phyloP scores from a whole-genome alignment of 2,113 vertebrate species.

The Brachyistius frenatus region DNA sequence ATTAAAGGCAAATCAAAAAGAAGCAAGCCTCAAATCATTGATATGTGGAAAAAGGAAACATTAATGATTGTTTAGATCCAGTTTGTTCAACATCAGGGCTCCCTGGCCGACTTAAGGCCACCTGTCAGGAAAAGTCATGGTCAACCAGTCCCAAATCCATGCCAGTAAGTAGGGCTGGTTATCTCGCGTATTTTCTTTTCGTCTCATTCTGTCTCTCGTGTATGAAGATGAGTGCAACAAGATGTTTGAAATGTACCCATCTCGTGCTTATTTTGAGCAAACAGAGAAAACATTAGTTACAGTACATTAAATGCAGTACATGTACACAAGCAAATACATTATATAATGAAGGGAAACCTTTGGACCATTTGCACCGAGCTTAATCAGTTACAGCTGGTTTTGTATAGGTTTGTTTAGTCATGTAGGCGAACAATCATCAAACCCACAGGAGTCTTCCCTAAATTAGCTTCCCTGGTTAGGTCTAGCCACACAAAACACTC shows the following conservation, averaged over 20 bases:
- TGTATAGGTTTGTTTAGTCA: constrained; percentile 23
- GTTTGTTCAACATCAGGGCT: constrained; percentile 37
- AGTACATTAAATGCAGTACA: not conserved
- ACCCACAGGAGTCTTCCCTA: not conserved
- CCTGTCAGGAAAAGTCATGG: constrained; percentile 54
- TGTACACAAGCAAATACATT: not conserved
- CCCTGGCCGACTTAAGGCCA: constrained; percentile 44
- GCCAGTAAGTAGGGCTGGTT: constrained; percentile 19
- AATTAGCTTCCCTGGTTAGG: too few species aligned
- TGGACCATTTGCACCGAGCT: not conserved
- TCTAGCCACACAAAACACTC: too few species aligned
- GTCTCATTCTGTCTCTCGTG: not conserved
- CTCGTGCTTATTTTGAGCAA: not conserved
- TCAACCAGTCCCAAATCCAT: constrained; percentile 39
- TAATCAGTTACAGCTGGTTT: constrained; percentile 8
- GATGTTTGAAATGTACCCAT: constrained; percentile 7
- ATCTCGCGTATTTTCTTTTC: not conserved
- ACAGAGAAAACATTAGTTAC: constrained; percentile 4
- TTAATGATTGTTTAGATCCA: constrained; percentile 63
- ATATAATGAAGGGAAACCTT: not conserved
- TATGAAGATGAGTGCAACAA: not conserved
- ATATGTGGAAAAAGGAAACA: constrained; percentile 57
- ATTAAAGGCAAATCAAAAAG: constrained; percentile 73
- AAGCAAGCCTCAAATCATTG: constrained; percentile 69
- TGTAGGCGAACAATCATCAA: constrained; percentile 24